Evolutionary conservation across 2,113 vertebrate genomes (phyloP), one percentile per base, ranked within the genome.

Genomic region (Thymallus thymallus): DNA sequence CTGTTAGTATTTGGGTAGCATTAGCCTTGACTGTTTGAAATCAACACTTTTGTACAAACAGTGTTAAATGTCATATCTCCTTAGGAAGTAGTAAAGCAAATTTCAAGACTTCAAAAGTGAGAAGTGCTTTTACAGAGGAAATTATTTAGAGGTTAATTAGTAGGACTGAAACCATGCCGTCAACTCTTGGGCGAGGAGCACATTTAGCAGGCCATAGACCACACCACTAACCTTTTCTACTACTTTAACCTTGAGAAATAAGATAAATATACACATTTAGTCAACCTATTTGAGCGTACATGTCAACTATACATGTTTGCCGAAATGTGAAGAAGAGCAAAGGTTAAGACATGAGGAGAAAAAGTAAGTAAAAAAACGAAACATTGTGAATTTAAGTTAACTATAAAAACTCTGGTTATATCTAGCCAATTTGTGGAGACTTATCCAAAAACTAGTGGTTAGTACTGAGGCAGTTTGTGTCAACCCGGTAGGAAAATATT

Each of bases 211-310:
- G 46, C 56, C 48, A 46, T 6, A 78, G 14, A 66, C 48, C 73
- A 60, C n/a, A 77, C 68, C 65, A 91, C 90, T 73, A 82, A 92
- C 90, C 91, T 92, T 93, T 61, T 90, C 90, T 86, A 89, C 75
- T 79, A 92, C 85, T 91, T 91, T 93, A 80, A 55, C 86, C 89
- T 93, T 88, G 30, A 83, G 79, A 79, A 24, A 67, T 12, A 76
- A 87, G 5, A 76, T 6, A 87, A 6, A 80, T 20, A 72, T 20
- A 82, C 1, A 23, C 30, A 1, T 66, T 84, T 76, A 89, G 69
- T 85, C 51, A 18, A 51, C 16, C 35, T 41, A 41, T 10, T 41
- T 41, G 35, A 10, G 35, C 35, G 9, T 41, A 41, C 35, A 12
- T 41, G 35, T 41, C 35, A 41, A 41, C 35, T 41, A 41, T 41